phyloP scores from a whole-genome alignment of 1,140 invertebrate genomes.

The Trachymyrmex septentrionalis region DNA sequence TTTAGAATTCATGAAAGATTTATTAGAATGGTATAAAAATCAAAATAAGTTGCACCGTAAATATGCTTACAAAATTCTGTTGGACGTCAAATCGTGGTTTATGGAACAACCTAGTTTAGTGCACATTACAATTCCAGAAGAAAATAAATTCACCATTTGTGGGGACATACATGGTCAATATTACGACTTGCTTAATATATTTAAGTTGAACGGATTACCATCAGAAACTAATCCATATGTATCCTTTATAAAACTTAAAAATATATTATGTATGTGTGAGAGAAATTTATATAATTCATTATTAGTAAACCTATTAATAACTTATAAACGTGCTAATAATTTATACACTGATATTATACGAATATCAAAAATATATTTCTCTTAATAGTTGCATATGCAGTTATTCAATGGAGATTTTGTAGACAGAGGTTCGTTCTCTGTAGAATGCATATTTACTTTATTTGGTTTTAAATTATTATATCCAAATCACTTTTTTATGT shows the following conservation, averaged over 20 bases:
- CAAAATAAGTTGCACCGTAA: slow-evolving; percentile 98
- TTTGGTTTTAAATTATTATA: slow-evolving; percentile 99
- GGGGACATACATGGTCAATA: slow-evolving; percentile 99
- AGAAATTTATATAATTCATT: neutral
- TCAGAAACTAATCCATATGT: slow-evolving; percentile 98
- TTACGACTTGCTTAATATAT: slow-evolving; percentile 99
- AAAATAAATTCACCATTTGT: slow-evolving; percentile 99
- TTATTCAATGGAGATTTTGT: slow-evolving; percentile 99
- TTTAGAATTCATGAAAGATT: slow-evolving; percentile 92
- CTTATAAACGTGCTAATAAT: neutral
- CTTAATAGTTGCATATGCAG: slow-evolving; percentile 84
- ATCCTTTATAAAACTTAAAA: slow-evolving; percentile 85
- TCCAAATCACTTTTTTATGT: slow-evolving; percentile 99
- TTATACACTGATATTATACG: slow-evolving; percentile 6
- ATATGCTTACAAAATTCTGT: slow-evolving; percentile 99
- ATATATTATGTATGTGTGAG: neutral
- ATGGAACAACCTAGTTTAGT: slow-evolving; percentile 95
- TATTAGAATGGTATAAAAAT: slow-evolving; percentile 96
- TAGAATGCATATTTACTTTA: slow-evolving; percentile 99
- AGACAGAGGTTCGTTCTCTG: slow-evolving; percentile 99
- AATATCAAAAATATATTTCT: slow-evolving; percentile 61
- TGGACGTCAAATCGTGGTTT: slow-evolving; percentile 96
- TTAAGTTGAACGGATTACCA: slow-evolving; percentile 98
- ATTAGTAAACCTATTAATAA: too few species aligned
- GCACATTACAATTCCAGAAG: slow-evolving; percentile 94